These are phyloP conservation scores for Cerceris rybyensis DNA, from an alignment of 2,888 invertebrate genomes.

Conservation along the genomic window DNA sequence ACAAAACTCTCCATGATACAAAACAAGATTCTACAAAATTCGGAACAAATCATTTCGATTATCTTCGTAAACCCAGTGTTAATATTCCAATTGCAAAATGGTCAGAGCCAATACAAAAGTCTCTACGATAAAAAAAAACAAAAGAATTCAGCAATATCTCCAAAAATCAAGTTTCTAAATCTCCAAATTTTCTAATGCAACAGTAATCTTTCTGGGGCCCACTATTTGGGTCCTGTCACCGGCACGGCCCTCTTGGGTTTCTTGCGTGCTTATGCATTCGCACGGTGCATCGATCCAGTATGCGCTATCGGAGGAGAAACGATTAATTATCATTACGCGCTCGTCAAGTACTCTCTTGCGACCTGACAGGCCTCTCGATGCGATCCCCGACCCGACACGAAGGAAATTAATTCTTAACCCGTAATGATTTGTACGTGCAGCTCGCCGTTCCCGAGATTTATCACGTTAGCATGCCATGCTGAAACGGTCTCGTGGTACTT, in stretches of 20 bases:
- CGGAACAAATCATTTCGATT: no score
- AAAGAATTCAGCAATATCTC: no score
- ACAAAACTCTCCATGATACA: no score
- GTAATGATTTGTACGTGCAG: slow-evolving; percentile 17
- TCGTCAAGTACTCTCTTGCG: slow-evolving; percentile 35
- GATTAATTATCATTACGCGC: slow-evolving; percentile 54
- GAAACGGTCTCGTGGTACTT: background rate
- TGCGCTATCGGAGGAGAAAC: slow-evolving; percentile 39
- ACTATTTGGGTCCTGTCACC: no score
- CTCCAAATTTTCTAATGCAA: no score
- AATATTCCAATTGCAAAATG: no score
- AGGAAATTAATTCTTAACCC: slow-evolving; percentile 29
- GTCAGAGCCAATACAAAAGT: no score
- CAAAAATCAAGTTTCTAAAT: no score
- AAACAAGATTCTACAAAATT: no score
- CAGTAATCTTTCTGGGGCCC: no score
- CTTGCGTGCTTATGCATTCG: slow-evolving; percentile 23
- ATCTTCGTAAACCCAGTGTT: no score
- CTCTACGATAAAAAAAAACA: no score
- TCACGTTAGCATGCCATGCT: background rate
- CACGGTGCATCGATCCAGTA: slow-evolving; percentile 33
- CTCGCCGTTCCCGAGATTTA: slow-evolving; percentile 20
- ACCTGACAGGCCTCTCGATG: slow-evolving; percentile 42
- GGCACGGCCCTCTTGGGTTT: background rate
- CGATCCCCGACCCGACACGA: slow-evolving; percentile 12